These are phyloP conservation scores for Channa striata DNA, from an alignment of 2,797 vertebrate genomes.

Conservation along the genomic window DNA sequence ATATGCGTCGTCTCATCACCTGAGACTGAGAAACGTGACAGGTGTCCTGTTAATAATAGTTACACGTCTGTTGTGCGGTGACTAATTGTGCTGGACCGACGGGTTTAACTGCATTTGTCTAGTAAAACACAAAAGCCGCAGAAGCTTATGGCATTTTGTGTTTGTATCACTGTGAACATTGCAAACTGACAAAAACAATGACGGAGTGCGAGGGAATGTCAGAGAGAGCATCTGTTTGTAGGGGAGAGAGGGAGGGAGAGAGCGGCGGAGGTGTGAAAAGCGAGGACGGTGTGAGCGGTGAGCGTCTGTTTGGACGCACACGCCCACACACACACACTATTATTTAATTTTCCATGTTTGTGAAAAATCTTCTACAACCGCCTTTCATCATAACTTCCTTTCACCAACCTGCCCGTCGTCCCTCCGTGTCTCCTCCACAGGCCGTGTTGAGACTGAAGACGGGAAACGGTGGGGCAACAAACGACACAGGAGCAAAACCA, in stretches of 20 bases:
- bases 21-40: neutral
- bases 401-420: too few species aligned
- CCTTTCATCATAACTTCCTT: too few species aligned
- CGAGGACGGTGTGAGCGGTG: neutral
- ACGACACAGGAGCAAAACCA: too few species aligned
- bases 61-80: neutral
- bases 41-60: too few species aligned
- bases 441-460: too few species aligned
- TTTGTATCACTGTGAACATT: neutral
- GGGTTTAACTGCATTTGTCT: slow-evolving; percentile 9
- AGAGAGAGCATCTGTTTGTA: slow-evolving; percentile 37
- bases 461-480: too few species aligned
- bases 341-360: neutral
- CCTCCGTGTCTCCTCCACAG: too few species aligned
- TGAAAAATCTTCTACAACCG: neutral
- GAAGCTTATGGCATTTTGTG: neutral
- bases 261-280: neutral
- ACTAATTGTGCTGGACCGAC: neutral
- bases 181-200: slow-evolving; percentile 5
- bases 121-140: slow-evolving; percentile 3
- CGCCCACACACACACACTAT: neutral
- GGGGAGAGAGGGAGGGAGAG: neutral
- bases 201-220: neutral
- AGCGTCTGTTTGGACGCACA: slow-evolving; percentile 35
- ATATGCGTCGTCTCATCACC: neutral